Conservation (phyloP, 2,888 invertebrate species). For the Nomada flava region DNA sequence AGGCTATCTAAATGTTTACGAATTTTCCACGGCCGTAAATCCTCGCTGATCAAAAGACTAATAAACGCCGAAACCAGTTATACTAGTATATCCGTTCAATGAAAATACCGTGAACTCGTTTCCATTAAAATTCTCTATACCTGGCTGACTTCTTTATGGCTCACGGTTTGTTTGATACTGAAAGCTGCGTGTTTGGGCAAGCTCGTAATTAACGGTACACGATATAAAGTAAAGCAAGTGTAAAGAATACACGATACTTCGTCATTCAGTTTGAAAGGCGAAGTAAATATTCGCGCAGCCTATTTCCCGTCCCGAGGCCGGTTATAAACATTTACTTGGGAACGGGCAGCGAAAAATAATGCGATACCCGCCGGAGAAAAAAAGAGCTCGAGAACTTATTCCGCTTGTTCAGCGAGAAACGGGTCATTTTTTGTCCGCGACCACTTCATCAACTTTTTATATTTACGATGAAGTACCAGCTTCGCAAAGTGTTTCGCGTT, state of each 20-base stretch:
- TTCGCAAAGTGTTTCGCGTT: neutral
- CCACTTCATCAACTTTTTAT: conserved; percentile 28
- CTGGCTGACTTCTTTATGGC: neutral
- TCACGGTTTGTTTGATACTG: neutral
- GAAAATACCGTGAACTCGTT: neutral
- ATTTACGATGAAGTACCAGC: neutral
- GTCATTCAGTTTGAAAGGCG: neutral
- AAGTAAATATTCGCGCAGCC: neutral
- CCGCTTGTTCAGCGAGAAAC: conserved; percentile 8
- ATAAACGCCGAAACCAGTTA: conserved; percentile 27
- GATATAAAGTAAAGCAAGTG: neutral
- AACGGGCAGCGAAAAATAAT: conserved; percentile 2
- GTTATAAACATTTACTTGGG: neutral
- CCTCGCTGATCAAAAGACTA: conserved; percentile 1
- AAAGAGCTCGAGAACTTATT: neutral
- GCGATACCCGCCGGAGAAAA: neutral
- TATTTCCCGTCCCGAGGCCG: neutral
- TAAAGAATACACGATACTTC: neutral
- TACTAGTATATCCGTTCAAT: neutral
- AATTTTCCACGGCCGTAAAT: conserved; percentile 6
- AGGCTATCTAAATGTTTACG: conserved; percentile 18
- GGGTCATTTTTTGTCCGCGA: conserved; percentile 15
- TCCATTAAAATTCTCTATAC: neutral
- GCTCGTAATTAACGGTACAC: neutral
- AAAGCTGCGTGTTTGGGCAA: neutral